Evolutionary conservation across 2,888 invertebrate genomes (phyloP).

Genomic region (Lasioglossum pauxillum): DNA sequence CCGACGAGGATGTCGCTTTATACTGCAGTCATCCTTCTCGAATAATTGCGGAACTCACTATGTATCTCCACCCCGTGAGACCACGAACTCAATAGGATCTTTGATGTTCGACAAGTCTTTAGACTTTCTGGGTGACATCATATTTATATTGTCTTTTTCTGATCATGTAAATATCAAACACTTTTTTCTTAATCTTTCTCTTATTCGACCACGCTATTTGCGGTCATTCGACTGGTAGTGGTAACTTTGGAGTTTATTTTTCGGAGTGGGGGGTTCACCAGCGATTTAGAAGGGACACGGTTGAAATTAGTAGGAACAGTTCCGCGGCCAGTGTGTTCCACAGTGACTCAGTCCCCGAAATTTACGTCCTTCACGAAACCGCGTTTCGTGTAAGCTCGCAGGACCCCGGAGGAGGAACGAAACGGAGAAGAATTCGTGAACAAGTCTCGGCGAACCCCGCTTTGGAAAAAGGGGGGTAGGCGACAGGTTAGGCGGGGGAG

Average conservation of each 20-base stretch:
- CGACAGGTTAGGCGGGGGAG: conserved; percentile 24
- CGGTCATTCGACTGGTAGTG: not conserved
- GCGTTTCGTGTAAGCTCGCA: conserved; percentile 54
- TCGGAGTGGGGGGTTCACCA: not conserved
- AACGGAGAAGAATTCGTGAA: conserved; percentile 68
- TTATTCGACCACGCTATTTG: no score
- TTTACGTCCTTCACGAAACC: conserved; percentile 46
- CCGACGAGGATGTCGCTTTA: conserved; percentile 39
- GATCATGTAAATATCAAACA: no score
- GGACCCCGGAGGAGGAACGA: conserved; percentile 29
- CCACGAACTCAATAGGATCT: not conserved
- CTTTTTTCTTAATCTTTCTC: no score
- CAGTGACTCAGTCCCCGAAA: conserved; percentile 39
- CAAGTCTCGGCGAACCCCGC: conserved; percentile 39
- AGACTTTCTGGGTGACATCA: not conserved
- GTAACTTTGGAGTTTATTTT: not conserved
- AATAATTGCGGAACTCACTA: conserved; percentile 52
- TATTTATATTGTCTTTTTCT: not conserved
- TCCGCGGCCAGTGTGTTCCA: not conserved
- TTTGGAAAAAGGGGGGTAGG: conserved; percentile 37
- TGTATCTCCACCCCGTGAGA: not conserved
- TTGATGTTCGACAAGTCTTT: not conserved
- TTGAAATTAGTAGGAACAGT: not conserved
- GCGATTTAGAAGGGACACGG: not conserved
- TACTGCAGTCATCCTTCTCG: conserved; percentile 29